A percentile compares a stretch with the other conserved stretches of the same genome.
Evolutionary conservation across 2,888 invertebrate genomes (phyloP).

Genomic region (Clusia tigrina): DNA sequence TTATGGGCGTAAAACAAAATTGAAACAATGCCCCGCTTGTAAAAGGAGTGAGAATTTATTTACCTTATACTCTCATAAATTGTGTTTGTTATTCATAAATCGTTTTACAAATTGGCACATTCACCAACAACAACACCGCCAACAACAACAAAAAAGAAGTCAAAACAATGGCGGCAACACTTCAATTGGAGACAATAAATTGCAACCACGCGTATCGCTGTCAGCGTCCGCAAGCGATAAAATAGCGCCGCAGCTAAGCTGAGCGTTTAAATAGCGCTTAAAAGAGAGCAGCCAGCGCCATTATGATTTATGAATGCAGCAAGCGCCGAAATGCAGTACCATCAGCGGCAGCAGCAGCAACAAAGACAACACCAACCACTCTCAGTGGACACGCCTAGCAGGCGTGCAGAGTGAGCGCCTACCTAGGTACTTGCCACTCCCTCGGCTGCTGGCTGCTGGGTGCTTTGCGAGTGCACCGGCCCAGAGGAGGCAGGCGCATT

Average conservation of each 20-base stretch:
- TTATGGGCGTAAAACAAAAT: too few species aligned
- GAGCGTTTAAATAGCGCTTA: background rate
- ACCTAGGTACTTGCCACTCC: too few species aligned
- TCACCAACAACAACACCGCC: background rate
- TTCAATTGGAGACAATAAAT: conserved; percentile 4
- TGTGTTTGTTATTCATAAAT: too few species aligned
- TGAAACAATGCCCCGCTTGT: too few species aligned
- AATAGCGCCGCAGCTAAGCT: background rate
- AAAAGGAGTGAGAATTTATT: too few species aligned
- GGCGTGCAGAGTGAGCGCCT: too few species aligned
- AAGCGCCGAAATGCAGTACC: background rate
- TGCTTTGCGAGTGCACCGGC: too few species aligned
- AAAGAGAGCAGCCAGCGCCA: background rate
- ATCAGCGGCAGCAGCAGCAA: background rate
- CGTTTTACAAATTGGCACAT: background rate
- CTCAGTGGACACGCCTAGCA: background rate
- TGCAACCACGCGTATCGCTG: background rate
- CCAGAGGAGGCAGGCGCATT: too few species aligned
- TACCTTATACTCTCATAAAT: too few species aligned
- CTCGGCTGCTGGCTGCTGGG: too few species aligned
- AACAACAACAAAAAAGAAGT: background rate
- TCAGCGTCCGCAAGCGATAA: background rate
- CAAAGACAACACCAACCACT: background rate
- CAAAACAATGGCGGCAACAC: conserved; percentile 5
- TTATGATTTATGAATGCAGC: too few species aligned